phyloP scores from a whole-genome alignment of 2,113 vertebrate genomes.

The Python bivittatus region DNA sequence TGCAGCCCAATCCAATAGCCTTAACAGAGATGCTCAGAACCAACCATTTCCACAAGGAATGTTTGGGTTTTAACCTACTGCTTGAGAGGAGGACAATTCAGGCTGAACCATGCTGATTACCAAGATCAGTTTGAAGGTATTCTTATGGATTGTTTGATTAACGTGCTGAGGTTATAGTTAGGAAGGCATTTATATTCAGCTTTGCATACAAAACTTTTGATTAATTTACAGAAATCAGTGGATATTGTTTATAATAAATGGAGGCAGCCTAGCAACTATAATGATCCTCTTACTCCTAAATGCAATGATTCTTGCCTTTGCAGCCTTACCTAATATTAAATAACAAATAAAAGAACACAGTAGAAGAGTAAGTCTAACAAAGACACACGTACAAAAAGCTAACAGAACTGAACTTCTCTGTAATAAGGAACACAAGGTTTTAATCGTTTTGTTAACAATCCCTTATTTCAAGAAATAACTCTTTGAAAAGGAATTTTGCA shows the following conservation, averaged over 20 bases:
- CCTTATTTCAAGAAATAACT: not conserved
- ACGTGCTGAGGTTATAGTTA: not conserved
- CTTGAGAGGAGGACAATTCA: not conserved
- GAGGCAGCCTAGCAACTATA: not conserved
- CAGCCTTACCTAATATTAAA: too few species aligned
- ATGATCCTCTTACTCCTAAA: not conserved
- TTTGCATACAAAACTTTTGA: not conserved
- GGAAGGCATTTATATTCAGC: not conserved
- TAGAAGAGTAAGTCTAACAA: too few species aligned
- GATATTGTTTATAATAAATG: not conserved
- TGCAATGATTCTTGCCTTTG: not conserved
- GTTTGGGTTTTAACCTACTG: not conserved
- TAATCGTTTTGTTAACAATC: not conserved
- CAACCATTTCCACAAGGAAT: not conserved
- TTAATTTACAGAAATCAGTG: not conserved
- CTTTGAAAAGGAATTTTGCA: not conserved
- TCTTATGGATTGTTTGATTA: not conserved
- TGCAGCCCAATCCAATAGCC: not conserved
- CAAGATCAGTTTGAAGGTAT: not conserved
- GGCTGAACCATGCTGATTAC: not conserved
- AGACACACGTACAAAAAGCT: not conserved
- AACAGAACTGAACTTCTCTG: not conserved
- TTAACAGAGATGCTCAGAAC: not conserved
- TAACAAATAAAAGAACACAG: too few species aligned
- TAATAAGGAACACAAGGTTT: not conserved